These are phyloP conservation scores for Hemibagrus wyckioides DNA, from an alignment of 2,113 vertebrate genomes.

Conservation along the genomic window DNA sequence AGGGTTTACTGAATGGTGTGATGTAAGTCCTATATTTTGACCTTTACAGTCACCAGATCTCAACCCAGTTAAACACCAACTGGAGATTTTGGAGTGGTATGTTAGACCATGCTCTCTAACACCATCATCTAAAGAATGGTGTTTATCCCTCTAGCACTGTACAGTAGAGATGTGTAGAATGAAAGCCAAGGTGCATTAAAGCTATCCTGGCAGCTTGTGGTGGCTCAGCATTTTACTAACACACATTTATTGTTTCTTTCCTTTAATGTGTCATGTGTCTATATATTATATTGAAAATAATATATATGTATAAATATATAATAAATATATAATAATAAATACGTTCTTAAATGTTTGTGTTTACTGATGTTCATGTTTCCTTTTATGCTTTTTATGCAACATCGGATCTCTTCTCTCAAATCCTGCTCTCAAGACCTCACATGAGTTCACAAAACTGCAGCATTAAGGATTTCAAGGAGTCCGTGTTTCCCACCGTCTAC, in stretches of 20 bases:
- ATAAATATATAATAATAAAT: too few species aligned
- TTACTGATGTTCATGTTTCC: not conserved
- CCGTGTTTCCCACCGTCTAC: slow-evolving; percentile 68
- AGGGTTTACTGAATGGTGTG: not conserved
- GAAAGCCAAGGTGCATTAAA: not conserved
- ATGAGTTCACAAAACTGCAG: slow-evolving; percentile 49
- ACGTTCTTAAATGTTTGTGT: not conserved
- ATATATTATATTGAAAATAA: not conserved
- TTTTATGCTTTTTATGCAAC: slow-evolving; percentile 3
- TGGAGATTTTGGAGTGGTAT: not conserved
- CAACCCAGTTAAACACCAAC: not conserved
- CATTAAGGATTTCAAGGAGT: slow-evolving; percentile 64
- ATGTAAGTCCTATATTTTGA: not conserved
- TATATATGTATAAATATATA: too few species aligned
- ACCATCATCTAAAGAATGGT: not conserved
- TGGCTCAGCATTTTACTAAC: not conserved
- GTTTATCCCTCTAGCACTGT: not conserved
- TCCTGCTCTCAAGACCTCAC: not conserved
- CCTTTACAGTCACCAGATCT: not conserved
- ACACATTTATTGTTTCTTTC: not conserved
- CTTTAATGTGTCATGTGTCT: not conserved
- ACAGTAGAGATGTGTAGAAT: not conserved
- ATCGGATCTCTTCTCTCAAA: not conserved
- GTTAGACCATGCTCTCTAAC: not conserved
- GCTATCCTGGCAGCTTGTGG: not conserved